A percentile compares a stretch with the other conserved stretches of the same genome.
Conservation (phyloP, 2,797 vertebrate species). For the Ctenopoma kingsleyae region DNA sequence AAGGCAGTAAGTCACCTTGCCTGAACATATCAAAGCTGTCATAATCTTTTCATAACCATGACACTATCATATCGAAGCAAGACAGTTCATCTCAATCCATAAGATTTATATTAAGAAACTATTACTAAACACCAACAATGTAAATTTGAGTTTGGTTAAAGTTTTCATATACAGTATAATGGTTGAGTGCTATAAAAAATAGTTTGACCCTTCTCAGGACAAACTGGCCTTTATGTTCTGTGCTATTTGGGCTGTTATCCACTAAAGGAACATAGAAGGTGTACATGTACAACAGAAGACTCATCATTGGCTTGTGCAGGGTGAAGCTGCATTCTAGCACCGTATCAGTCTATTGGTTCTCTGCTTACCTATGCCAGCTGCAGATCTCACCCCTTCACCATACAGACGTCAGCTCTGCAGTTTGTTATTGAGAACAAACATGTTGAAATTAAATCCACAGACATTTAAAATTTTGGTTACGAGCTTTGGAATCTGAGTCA, state of each 20-base stretch:
- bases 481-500: conserved; percentile 99
- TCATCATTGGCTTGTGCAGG: conserved; percentile 83
- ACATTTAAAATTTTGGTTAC: conserved; percentile 99
- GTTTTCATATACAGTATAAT: conserved; percentile 85
- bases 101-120: conserved; percentile 85
- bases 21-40: conserved; percentile 84
- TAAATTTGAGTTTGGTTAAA: conserved; percentile 86
- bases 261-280: conserved; percentile 82
- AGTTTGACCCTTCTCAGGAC: conserved; percentile 75
- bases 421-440: conserved; percentile 92
- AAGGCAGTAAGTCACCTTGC: conserved; percentile 82
- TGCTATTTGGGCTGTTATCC: conserved; percentile 89
- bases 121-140: conserved; percentile 86
- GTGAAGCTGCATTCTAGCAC: conserved; percentile 73
- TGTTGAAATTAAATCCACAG: conserved; percentile 95
- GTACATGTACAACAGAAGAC: conserved; percentile 84
- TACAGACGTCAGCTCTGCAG: conserved; percentile 82
- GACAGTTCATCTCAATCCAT: conserved; percentile 83
- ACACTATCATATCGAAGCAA: conserved; percentile 85
- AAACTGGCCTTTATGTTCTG: conserved; percentile 94
- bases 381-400: conserved; percentile 74
- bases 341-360: conserved; percentile 74
- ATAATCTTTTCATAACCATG: conserved; percentile 82
- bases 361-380: conserved; percentile 63
- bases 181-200: conserved; percentile 87